Conservation (phyloP, 2,113 vertebrate genomes). For the Scalopus aquaticus region DNA sequence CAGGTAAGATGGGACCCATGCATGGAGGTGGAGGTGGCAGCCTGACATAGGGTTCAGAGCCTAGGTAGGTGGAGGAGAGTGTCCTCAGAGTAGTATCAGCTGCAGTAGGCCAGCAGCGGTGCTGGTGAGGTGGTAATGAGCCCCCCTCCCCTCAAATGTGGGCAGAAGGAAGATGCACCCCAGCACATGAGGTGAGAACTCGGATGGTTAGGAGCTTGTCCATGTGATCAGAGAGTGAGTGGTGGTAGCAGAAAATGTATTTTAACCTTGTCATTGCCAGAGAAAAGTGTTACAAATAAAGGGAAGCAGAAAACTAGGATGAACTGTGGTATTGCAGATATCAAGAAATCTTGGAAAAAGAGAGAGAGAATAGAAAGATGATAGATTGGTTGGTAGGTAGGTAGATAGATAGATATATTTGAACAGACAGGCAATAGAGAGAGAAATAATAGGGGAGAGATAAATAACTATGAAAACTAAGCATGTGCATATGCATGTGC, state of each 20-base stretch:
- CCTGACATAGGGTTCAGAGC: neutral
- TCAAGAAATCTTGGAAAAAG: neutral
- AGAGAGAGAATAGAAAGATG: neutral
- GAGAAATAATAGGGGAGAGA: neutral
- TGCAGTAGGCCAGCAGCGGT: accelerated
- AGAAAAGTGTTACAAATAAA: neutral
- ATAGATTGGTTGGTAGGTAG: neutral
- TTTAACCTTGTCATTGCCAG: neutral
- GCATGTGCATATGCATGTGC: neutral
- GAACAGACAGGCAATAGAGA: neutral
- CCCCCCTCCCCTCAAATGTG: accelerated
- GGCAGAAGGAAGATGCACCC: neutral
- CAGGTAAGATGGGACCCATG: neutral
- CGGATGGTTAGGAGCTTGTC: neutral
- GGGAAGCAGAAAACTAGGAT: neutral
- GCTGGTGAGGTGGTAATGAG: neutral
- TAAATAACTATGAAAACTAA: neutral
- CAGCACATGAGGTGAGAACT: neutral
- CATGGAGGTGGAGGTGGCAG: neutral
- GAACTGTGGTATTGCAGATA: neutral
- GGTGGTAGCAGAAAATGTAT: neutral
- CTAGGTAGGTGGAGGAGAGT: neutral
- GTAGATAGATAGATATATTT: too few species aligned
- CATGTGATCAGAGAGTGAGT: too few species aligned
- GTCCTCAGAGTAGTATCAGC: neutral